Conservation (phyloP, 1,140 invertebrate genomes). For the Samia ricini region DNA sequence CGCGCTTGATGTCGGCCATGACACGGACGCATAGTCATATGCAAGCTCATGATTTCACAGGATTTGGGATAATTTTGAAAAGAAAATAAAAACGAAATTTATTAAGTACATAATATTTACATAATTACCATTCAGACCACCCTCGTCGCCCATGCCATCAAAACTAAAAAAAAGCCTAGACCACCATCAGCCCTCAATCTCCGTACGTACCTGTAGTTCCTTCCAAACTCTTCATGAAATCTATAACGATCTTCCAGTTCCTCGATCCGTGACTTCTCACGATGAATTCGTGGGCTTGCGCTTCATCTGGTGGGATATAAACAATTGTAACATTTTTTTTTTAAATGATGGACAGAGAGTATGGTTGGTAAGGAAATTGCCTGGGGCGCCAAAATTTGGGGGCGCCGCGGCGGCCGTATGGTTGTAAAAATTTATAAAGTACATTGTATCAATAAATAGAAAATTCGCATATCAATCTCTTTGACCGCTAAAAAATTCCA, state of each 20-base stretch:
- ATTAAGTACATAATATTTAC: background rate
- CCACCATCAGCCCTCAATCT: background rate
- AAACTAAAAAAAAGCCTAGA: background rate
- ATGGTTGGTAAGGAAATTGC: too few species aligned
- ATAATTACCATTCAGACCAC: too few species aligned
- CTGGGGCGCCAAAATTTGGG: too few species aligned
- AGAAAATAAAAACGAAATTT: background rate
- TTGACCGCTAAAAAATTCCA: too few species aligned
- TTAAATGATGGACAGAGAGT: background rate
- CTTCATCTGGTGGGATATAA: constrained; percentile 13
- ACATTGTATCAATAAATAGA: too few species aligned
- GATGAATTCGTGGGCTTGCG: constrained; percentile 23
- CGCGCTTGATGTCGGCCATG: too few species aligned
- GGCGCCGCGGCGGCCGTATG: too few species aligned
- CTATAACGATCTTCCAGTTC: constrained; percentile 19
- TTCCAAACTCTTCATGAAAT: constrained; percentile 24
- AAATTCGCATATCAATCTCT: too few species aligned
- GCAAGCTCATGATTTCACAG: too few species aligned
- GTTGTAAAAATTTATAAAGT: too few species aligned
- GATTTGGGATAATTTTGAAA: background rate
- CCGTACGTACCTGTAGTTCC: constrained; percentile 9
- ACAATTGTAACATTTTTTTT: background rate
- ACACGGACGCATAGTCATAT: too few species aligned
- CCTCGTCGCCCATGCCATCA: background rate
- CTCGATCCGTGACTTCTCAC: constrained; percentile 21